phyloP scores from a whole-genome alignment of 2,888 invertebrate species.

The Aporophyla nigra region DNA sequence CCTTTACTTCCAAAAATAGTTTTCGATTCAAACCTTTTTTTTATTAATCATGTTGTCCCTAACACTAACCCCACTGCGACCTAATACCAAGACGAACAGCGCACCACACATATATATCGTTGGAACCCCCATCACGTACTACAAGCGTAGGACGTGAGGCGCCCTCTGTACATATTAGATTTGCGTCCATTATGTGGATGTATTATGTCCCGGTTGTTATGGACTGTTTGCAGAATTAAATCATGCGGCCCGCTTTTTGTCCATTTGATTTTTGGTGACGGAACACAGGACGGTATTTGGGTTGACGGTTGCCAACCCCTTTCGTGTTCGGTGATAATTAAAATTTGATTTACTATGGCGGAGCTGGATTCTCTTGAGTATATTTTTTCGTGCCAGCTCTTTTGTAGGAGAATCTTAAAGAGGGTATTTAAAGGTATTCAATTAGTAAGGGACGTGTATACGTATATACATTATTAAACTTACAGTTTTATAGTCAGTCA shows the following conservation, averaged over 20 bases:
- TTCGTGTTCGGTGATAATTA: slow-evolving; percentile 22
- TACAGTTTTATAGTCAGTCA: too few species aligned
- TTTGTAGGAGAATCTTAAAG: neutral
- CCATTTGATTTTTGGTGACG: slow-evolving; percentile 43
- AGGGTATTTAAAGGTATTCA: neutral
- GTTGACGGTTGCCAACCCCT: neutral
- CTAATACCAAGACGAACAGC: slow-evolving; percentile 23
- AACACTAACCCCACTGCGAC: neutral
- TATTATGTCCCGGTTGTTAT: slow-evolving; percentile 52
- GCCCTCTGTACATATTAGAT: slow-evolving; percentile 67
- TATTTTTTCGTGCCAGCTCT: neutral
- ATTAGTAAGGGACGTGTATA: too few species aligned
- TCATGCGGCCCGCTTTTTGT: slow-evolving; percentile 47
- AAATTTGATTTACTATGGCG: neutral
- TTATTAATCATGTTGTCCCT: neutral
- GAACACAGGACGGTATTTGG: slow-evolving; percentile 1
- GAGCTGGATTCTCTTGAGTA: neutral
- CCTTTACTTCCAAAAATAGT: neutral
- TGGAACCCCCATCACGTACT: slow-evolving; percentile 61
- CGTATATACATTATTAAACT: neutral
- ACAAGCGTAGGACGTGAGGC: slow-evolving; percentile 63
- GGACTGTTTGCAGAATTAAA: slow-evolving; percentile 57
- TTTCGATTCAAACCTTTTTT: neutral
- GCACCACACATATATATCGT: slow-evolving; percentile 39
- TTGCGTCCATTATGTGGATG: slow-evolving; percentile 60